phyloP scores from a whole-genome alignment of 2,888 invertebrate species.

The Gandaritis pyraliata region DNA sequence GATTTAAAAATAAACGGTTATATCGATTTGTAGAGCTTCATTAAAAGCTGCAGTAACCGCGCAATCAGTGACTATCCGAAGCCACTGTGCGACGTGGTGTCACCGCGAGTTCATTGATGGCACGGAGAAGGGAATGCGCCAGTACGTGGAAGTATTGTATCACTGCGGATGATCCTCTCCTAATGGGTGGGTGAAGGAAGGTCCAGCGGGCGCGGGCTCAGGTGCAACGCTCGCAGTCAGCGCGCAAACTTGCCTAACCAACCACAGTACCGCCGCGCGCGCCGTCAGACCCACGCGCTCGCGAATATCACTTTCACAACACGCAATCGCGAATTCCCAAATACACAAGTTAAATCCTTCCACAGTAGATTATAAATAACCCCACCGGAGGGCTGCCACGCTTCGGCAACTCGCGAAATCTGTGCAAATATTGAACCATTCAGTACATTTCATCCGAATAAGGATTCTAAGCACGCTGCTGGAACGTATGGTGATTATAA shows the following conservation, averaged over 20 bases:
- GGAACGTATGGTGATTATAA: conserved; percentile 54
- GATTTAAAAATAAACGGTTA: background rate
- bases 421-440: conserved; percentile 59
- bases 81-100: conserved; percentile 4
- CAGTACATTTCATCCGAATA: conserved; percentile 57
- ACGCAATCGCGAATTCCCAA: conserved; percentile 55
- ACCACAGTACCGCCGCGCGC: conserved; percentile 75
- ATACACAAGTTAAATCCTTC: conserved; percentile 59
- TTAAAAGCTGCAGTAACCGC: conserved; percentile 13
- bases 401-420: conserved; percentile 53
- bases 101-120: conserved; percentile 31
- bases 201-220: conserved; percentile 60
- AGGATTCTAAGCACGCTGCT: conserved; percentile 50
- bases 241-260: conserved; percentile 40
- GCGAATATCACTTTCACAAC: conserved; percentile 68
- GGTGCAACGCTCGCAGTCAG: conserved; percentile 70
- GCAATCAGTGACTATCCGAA: conserved; percentile 1
- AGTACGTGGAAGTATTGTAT: conserved; percentile 33
- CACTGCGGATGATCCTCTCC: conserved; percentile 33
- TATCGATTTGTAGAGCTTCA: conserved; percentile 8
- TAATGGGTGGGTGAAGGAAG: conserved; percentile 47
- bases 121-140: conserved; percentile 43
- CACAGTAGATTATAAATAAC: conserved; percentile 64
- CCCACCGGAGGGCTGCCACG: conserved; percentile 48
- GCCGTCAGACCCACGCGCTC: conserved; percentile 75